Conservation (phyloP, 2,113 vertebrate genomes). For the Furnarius figulus region DNA sequence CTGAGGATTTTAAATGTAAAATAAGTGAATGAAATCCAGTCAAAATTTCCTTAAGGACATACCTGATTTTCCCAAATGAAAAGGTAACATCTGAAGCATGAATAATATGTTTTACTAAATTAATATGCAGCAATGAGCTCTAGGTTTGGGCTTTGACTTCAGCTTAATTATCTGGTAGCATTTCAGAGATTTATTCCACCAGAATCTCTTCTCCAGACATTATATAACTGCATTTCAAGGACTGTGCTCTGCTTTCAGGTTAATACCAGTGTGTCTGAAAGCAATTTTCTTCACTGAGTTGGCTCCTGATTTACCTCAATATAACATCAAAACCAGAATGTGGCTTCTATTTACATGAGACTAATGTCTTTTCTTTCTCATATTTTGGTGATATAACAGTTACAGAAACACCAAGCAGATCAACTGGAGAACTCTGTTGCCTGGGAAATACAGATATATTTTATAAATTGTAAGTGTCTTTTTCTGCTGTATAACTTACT, state of each 20-base stretch:
- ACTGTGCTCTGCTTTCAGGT: neutral
- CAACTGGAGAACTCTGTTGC: neutral
- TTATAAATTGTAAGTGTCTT: neutral
- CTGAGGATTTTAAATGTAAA: constrained; percentile 12
- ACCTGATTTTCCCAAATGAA: constrained; percentile 28
- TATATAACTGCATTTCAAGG: constrained; percentile 19
- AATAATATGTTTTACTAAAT: constrained; percentile 26
- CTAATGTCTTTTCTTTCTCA: neutral
- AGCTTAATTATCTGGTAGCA: constrained; percentile 10
- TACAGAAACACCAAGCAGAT: neutral
- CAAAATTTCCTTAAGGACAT: neutral
- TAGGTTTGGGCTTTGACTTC: neutral
- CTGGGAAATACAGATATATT: neutral
- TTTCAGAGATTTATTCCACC: constrained; percentile 27
- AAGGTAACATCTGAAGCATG: constrained; percentile 5
- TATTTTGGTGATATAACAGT: neutral
- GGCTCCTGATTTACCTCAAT: neutral
- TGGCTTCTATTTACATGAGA: neutral
- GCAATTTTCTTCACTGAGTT: neutral
- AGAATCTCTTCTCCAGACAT: neutral
- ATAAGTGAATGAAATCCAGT: neutral
- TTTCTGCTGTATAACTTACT: neutral
- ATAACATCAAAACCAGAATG: neutral
- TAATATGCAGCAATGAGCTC: neutral
- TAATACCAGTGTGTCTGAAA: neutral